Base-by-base conservation (phyloP, 2,113 vertebrate genomes). In the Aplodontia rufa region DNA sequence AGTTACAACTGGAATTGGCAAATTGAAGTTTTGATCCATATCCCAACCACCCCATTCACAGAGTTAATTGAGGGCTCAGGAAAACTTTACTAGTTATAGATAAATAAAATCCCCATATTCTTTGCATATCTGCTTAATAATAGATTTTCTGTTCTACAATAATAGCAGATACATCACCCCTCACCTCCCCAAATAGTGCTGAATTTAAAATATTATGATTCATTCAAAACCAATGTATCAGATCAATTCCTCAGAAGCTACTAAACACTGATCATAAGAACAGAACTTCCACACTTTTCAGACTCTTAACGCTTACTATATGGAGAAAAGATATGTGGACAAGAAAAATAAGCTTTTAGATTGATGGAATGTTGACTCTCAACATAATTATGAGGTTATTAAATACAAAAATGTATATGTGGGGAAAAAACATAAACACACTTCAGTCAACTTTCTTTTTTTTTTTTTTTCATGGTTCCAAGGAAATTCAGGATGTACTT, bases 401-500 rank as follows among this genome's bases (percentile, higher is more conserved):
- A 92, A 82, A 72, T 92, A 83, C 20, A 45, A 91, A 90, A 81
- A 45, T 40, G n/a, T n/a, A 20, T 58, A n/a, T 40, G 0, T 69
- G 26, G 6, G 26, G 6, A 62, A 92, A 76, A 92, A 76, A 85
- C 2, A 30, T 62, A 85, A 24, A 58, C 5, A 92, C 2, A 90
- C 32, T 45, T 95, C 55, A 80, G 32, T 83, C 10, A 64, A 69
- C 30, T 82, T 72, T 92, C 28, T 88, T 62, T 93, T 47, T 82
- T 72, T 92, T 24, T 88, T 62, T 93, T 47, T 92, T 40, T 6
- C 24, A 22, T 35, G 22, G 13, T 58, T 83, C 26, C 49, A 79
- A 68, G 17, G 17, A 80, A 87, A 90, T 92, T 86, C 45, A 92
- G n/a, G 42, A 74, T 89, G 32, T 62, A 32, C 84, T 95, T 86